phyloP scores from a whole-genome alignment of 2,888 invertebrate genomes.

The Nymphalis urticae region DNA sequence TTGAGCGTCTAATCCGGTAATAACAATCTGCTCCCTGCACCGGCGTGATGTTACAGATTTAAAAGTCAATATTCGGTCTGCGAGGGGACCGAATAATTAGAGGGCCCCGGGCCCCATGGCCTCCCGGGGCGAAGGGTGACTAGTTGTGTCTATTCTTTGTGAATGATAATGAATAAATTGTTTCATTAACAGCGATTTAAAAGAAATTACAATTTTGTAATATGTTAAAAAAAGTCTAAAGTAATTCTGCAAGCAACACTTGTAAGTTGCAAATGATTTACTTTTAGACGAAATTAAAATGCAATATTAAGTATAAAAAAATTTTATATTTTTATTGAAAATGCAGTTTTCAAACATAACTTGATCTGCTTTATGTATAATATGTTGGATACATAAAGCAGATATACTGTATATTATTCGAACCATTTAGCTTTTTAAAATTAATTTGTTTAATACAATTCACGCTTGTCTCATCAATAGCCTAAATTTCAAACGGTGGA shows the following conservation, averaged over 20 bases:
- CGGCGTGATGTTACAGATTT: slow-evolving; percentile 38
- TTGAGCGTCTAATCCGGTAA: slow-evolving; percentile 47
- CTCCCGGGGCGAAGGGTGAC: slow-evolving; percentile 13
- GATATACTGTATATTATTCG: no score
- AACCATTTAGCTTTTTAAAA: no score
- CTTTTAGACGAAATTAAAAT: no score
- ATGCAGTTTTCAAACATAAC: no score
- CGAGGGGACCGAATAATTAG: slow-evolving; percentile 22
- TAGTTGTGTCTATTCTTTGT: slow-evolving; percentile 12
- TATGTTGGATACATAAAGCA: no score
- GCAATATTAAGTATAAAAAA: no score
- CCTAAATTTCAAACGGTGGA: no score
- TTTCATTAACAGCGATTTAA: slow-evolving; percentile 17
- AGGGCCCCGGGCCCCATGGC: not conserved
- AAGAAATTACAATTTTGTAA: not conserved
- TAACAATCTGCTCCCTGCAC: slow-evolving; percentile 30
- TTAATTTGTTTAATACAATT: no score
- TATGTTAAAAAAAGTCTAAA: not conserved
- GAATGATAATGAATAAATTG: slow-evolving; percentile 29
- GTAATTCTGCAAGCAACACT: not conserved
- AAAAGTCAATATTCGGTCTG: slow-evolving; percentile 45
- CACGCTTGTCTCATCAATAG: no score
- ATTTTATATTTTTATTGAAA: no score
- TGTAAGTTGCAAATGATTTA: no score
- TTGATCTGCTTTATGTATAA: no score